Base-by-base conservation (phyloP, 2,797 vertebrate genomes). In the Phaenicophaeus curvirostris region DNA sequence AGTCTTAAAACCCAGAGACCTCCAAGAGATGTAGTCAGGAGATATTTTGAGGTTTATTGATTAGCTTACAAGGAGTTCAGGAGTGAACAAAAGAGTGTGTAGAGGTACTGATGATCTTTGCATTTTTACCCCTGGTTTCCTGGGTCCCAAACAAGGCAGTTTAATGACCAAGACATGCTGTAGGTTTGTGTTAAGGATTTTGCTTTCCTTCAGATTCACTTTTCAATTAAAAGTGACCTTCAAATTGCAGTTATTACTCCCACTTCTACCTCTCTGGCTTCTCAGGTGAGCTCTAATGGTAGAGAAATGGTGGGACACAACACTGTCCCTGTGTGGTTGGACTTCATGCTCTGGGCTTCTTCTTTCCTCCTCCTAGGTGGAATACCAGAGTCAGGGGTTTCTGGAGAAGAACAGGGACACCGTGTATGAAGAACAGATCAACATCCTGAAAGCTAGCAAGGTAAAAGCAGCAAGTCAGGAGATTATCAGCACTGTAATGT, bases 371-470 rank as follows among this genome's bases (percentile, higher is more conserved):
- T 51, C 27, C 30, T 92, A 99, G 99, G 99, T 99, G 90, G 99
- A 99, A 57, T 99, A 99, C 94, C 98, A 99, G 94, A 99, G 99
- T 11, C 98, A 99, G 6, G 99, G 99, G 3, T 99, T 99, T 72
- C 97, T 99, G 97, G 99, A 99, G 96, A 99, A 99, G 97, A 99
- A 99, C 97, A 97, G 99, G 96, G 99, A 99, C 97, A 99, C 99
- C 0, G 99, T 99, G 9, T 98, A 99, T 1, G 99, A 99, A 94
- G 99, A 99, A 77, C 99, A 99, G 97, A 99, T 99, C 97, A 99
- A 99, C 97, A 99, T 99, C 95, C 97, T 99, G 94, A 99, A 99
- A 94, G 99, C 99, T 96, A 99, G 99, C 94, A 98, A 99, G 99
- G 99, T 99, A 97, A 96, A n/a, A 53, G 27, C 61, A 51, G 14